These are phyloP conservation scores for Plectropomus leopardus DNA, from an alignment of 2,113 vertebrate genomes.

Conservation along the genomic window DNA sequence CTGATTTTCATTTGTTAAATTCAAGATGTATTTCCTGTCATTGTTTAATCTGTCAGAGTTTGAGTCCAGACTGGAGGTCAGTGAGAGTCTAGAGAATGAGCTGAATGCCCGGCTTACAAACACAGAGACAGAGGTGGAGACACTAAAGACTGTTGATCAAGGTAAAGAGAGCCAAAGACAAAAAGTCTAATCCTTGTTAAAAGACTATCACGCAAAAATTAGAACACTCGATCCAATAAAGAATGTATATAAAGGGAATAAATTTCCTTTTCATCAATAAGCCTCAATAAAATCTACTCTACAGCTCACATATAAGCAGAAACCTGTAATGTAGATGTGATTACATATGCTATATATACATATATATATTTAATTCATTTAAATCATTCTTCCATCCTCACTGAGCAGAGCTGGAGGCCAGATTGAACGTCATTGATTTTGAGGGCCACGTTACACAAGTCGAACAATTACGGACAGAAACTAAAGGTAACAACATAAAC, in stretches of 20 bases:
- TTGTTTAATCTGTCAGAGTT: constrained; percentile 1
- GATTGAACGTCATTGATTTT: constrained; percentile 16
- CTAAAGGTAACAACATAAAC: constrained; percentile 19
- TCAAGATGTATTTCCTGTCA: background rate
- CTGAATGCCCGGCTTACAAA: background rate
- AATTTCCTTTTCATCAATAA: background rate
- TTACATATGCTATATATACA: background rate
- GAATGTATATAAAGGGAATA: background rate
- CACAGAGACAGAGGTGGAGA: constrained; percentile 4
- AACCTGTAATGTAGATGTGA: background rate
- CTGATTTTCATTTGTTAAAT: background rate
- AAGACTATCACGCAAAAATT: background rate
- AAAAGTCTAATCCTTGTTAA: background rate
- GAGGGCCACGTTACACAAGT: constrained; percentile 7
- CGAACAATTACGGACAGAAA: constrained; percentile 23
- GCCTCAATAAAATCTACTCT: background rate
- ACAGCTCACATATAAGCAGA: background rate
- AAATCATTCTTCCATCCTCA: background rate
- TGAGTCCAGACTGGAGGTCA: constrained; percentile 23
- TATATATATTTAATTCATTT: background rate
- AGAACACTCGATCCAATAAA: background rate
- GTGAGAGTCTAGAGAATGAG: constrained; percentile 3
- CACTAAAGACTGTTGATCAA: constrained; percentile 10
- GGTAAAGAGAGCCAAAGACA: constrained; percentile 3
- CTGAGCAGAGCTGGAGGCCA: constrained; percentile 30